phyloP scores from a whole-genome alignment of 2,113 vertebrate species.

The Salvelinus fontinalis region DNA sequence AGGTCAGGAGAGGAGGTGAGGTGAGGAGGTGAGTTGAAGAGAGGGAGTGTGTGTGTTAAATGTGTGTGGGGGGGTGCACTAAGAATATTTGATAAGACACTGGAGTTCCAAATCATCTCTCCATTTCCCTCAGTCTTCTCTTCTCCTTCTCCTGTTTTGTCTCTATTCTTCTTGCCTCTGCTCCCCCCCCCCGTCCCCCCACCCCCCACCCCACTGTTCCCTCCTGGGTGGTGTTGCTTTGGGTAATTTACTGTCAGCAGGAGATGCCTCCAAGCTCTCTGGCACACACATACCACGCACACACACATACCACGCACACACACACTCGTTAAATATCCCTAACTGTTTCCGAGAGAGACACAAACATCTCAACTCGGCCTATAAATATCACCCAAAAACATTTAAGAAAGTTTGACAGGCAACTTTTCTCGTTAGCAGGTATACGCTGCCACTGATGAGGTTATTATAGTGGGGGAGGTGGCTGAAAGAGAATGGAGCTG shows the following conservation, averaged over 20 bases:
- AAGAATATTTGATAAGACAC: conserved; percentile 67
- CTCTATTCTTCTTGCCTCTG: conserved; percentile 34
- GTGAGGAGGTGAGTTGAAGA: neutral
- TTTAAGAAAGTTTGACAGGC: no score
- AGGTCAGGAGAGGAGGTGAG: neutral
- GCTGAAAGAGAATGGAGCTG: no score
- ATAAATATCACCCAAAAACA: no score
- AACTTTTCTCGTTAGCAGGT: no score
- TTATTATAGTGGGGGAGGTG: no score
- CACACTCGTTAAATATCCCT: neutral
- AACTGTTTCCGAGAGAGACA: neutral
- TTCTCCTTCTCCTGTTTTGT: conserved; percentile 16
- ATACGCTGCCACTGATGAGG: no score
- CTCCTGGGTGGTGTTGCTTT: conserved; percentile 51
- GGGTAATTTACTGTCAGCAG: conserved; percentile 66
- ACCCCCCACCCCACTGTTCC: conserved; percentile 45
- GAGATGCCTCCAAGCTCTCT: conserved; percentile 54
- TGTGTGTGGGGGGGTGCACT: conserved; percentile 47
- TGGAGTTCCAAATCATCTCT: conserved; percentile 61
- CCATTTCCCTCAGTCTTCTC: conserved; percentile 41
- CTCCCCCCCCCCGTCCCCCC: conserved; percentile 49
- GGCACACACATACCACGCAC: neutral
- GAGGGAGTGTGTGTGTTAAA: conserved; percentile 1
- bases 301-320: neutral
- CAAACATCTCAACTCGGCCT: no score